Evolutionary conservation across 1,140 invertebrate genomes (phyloP).

Genomic region (Caenorhabditis tropicalis): DNA sequence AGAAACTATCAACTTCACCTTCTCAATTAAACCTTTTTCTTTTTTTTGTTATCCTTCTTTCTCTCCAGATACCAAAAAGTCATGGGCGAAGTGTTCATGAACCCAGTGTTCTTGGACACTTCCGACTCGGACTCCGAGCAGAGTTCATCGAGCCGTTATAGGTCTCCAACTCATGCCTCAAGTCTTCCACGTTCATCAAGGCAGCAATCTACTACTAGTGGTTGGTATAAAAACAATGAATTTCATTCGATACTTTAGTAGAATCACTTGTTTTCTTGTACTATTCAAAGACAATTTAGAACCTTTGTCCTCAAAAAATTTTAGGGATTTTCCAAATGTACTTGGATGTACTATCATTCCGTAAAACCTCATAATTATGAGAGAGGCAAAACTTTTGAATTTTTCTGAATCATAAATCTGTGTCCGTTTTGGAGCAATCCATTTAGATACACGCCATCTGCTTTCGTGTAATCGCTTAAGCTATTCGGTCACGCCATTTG

Average conservation of each 20-base stretch:
- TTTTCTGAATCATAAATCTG: background rate
- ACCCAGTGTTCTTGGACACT: conserved; percentile 33
- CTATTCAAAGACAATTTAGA: too few relatives aligned
- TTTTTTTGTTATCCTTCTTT: background rate
- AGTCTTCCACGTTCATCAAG: background rate
- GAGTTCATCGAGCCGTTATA: conserved; percentile 39
- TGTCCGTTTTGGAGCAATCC: background rate
- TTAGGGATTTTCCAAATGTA: too few relatives aligned
- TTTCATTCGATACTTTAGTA: background rate
- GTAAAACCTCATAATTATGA: background rate
- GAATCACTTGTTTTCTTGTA: too few relatives aligned
- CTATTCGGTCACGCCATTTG: conserved; percentile 21
- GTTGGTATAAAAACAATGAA: background rate
- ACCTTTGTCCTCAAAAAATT: too few relatives aligned
- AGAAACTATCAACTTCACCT: too few relatives aligned
- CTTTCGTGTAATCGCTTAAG: background rate
- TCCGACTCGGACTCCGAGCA: conserved; percentile 46
- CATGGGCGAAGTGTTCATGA: conserved; percentile 50
- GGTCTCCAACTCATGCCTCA: conserved; percentile 1
- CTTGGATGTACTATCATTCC: too few relatives aligned
- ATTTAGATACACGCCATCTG: background rate
- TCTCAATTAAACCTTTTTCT: background rate
- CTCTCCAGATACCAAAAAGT: background rate
- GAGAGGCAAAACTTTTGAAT: too few relatives aligned
- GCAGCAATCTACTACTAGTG: background rate